Conservation (phyloP, 2,888 invertebrate genomes). For the Dromius quadrimaculatus region DNA sequence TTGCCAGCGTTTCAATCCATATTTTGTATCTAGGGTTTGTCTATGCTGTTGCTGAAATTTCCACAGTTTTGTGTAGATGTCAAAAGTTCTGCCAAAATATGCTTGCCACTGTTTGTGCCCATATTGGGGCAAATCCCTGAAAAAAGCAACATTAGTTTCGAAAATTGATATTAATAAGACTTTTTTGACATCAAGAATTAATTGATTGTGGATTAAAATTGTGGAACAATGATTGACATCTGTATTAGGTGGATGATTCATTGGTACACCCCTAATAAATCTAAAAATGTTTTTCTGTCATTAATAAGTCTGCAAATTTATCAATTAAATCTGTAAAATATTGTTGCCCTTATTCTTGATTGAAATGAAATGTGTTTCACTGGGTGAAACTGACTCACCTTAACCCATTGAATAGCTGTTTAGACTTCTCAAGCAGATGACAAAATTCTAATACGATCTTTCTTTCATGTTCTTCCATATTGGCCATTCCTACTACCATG, state of each 20-base stretch:
- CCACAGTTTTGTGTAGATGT: constrained; percentile 97
- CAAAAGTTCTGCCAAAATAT: constrained; percentile 96
- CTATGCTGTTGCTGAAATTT: constrained; percentile 98
- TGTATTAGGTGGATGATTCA: no score
- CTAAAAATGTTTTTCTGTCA: no score
- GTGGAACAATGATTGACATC: no score
- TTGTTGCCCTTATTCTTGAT: no score
- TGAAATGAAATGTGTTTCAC: no score
- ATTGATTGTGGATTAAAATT: no score
- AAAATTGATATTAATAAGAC: no score
- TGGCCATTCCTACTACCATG: constrained; percentile 83
- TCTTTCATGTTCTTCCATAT: constrained; percentile 87
- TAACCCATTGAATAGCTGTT: constrained; percentile 96
- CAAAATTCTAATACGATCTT: constrained; percentile 96
- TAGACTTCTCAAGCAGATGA: constrained; percentile 95
- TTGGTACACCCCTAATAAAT: no score
- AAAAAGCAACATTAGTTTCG: no score
- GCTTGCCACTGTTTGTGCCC: constrained; percentile 98
- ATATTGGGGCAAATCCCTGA: constrained; percentile 96
- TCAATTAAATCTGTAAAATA: no score
- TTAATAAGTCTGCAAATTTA: no score
- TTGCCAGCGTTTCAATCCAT: constrained; percentile 97
- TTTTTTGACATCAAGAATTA: no score
- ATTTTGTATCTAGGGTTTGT: constrained; percentile 89
- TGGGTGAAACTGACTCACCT: constrained; percentile 71